Evolutionary conservation across 2,113 vertebrate genomes (phyloP).

Genomic region (Leuciscus idus): DNA sequence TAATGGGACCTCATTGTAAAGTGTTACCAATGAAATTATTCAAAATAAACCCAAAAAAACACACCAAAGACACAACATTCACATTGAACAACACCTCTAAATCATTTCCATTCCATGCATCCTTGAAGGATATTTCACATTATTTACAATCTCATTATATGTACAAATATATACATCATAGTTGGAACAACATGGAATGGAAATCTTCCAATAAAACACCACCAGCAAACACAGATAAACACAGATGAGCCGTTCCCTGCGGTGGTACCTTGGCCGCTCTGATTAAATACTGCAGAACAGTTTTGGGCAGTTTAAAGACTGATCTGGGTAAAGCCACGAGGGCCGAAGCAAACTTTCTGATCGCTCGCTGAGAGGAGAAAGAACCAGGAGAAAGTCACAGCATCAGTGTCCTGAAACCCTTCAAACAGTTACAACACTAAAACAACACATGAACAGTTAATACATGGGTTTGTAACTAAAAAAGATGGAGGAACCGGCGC

Average conservation of each 20-base stretch:
- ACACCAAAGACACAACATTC: slow-evolving; percentile 32
- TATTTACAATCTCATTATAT: not conserved
- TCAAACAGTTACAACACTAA: not conserved
- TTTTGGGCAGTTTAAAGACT: slow-evolving; percentile 99
- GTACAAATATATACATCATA: not conserved
- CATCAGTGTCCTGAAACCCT: not conserved
- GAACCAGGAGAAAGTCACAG: slow-evolving; percentile 69
- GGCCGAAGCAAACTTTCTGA: slow-evolving; percentile 97
- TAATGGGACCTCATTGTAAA: no score
- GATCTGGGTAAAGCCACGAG: slow-evolving; percentile 98
- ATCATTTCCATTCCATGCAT: slow-evolving; percentile 57
- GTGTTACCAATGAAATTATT: not conserved
- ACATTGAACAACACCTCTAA: slow-evolving; percentile 13
- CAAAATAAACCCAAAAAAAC: slow-evolving; percentile 2
- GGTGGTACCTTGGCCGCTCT: slow-evolving; percentile 96
- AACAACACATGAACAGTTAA: not conserved
- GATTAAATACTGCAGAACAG: slow-evolving; percentile 96
- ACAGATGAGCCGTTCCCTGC: slow-evolving; percentile 19
- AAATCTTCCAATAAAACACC: slow-evolving; percentile 61
- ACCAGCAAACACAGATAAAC: slow-evolving; percentile 40
- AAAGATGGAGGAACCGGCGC: not conserved
- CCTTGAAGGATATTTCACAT: slow-evolving; percentile 16
- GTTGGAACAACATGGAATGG: slow-evolving; percentile 63
- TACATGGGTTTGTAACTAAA: not conserved
- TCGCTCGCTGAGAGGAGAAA: slow-evolving; percentile 94